Evolutionary conservation across 2,888 invertebrate genomes (phyloP), one percentile per base, ranked within the genome.

Genomic region (Lucinisca nassula): DNA sequence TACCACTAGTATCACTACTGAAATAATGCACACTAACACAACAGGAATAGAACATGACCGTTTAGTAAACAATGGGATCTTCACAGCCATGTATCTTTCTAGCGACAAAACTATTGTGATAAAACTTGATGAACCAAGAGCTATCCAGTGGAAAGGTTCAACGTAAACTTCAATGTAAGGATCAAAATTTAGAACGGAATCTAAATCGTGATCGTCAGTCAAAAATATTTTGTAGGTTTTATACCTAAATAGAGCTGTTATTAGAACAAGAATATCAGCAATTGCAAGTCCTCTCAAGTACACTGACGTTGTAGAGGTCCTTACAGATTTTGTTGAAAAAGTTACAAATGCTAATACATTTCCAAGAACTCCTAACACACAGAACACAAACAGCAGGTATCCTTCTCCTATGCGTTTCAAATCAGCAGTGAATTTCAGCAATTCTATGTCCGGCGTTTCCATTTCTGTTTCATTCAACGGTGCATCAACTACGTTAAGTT

Each of bases 171-270:
- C 88, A 10, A 90, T 79, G 38, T 90, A 93, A 8, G 92, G 87
- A 61, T 92, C 92, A 32, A 91, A 87, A 79, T 88, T 72, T 67
- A 92, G 82, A 27, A 89, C 87, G 32, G 90, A 79, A 40, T 84
- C 79, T 14, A 88, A 80, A 17, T 88, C 89, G 12, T 84, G 73
- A n/a, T 67, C 75, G 21, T 92, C 92, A 21, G 86, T 75, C 21
- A 92, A 70, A 51, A 92, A 90, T 21, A 92, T 40, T 74, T 92
- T 92, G 73, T 92, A 93, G 10, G 91, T 91, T 70, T 91, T 89
- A 77, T 93, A 93, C 27, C 92, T 87, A 51, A 92, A 92, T n/a
- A 94, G 82, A 2, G 93, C 90, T 10, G 92, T 92, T 8, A 93
- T n/a, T 0, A 93, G 90, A 10, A 93, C 93, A n/a, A 89, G 80